Percentiles rank a stretch among this genome's conserved stretches.
phyloP scores from a whole-genome alignment of 2,888 invertebrate species.

The Euclidia mi region DNA sequence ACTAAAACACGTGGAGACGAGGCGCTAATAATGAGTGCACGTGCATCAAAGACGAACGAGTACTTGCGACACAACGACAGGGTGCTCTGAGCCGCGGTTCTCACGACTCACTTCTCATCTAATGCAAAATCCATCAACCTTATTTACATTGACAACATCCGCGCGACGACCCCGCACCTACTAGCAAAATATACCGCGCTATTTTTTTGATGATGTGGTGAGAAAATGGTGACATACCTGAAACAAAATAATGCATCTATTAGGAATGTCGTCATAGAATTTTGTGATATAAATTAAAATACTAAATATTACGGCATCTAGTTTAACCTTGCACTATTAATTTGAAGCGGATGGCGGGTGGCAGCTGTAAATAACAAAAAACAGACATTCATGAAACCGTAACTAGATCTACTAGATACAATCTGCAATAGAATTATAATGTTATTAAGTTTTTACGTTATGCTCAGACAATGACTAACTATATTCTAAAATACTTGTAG shows the following conservation, averaged over 20 bases:
- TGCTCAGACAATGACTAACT: too few species aligned
- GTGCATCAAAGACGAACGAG: slow-evolving; percentile 27
- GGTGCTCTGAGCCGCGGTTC: slow-evolving; percentile 62
- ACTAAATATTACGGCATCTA: too few species aligned
- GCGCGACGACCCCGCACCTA: slow-evolving; percentile 32
- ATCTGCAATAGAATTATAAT: too few species aligned
- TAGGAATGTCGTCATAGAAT: background rate
- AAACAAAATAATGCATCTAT: slow-evolving; percentile 59
- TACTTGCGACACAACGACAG: slow-evolving; percentile 48
- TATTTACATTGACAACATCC: slow-evolving; percentile 59
- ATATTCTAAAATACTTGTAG: too few species aligned
- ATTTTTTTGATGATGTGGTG: slow-evolving; percentile 29
- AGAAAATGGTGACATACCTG: slow-evolving; percentile 66
- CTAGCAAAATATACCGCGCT: slow-evolving; percentile 28
- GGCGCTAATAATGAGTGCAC: background rate
- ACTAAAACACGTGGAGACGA: too few species aligned
- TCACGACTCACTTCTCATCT: slow-evolving; percentile 77
- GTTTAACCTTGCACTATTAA: too few species aligned
- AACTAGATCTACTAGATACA: too few species aligned
- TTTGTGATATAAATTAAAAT: too few species aligned
- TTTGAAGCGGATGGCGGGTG: too few species aligned
- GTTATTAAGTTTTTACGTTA: too few species aligned
- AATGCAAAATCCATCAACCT: slow-evolving; percentile 63
- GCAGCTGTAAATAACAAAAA: too few species aligned
- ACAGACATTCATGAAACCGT: too few species aligned